Evolutionary conservation across 2,113 vertebrate species (phyloP).

Genomic region (Oplegnathus fasciatus): DNA sequence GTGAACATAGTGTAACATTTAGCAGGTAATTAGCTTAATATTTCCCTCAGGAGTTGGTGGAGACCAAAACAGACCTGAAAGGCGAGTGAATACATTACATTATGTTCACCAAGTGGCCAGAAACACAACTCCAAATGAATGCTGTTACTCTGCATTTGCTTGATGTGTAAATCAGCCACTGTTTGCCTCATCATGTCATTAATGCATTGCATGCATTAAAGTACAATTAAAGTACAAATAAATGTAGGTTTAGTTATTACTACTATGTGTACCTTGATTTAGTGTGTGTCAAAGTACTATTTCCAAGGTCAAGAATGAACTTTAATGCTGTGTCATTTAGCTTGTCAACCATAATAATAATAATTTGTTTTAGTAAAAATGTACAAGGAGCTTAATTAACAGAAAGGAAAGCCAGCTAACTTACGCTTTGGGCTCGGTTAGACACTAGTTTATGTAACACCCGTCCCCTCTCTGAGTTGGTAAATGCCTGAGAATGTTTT

Average conservation of each 20-base stretch:
- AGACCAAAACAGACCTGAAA: neutral
- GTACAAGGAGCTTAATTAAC: neutral
- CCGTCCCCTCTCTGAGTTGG: conserved; percentile 28
- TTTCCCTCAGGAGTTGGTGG: neutral
- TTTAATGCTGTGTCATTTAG: neutral
- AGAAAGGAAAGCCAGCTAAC: conserved; percentile 2
- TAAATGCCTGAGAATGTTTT: conserved; percentile 63
- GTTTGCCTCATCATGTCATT: too few relatives aligned
- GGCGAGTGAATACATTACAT: neutral
- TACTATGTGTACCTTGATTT: neutral
- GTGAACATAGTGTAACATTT: neutral
- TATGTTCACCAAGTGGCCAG: too few relatives aligned
- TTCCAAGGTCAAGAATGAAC: neutral
- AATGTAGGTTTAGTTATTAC: too few relatives aligned
- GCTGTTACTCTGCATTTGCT: neutral
- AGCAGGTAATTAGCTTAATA: neutral
- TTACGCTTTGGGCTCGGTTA: conserved; percentile 5
- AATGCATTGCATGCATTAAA: too few relatives aligned
- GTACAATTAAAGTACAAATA: too few relatives aligned
- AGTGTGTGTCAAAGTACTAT: too few relatives aligned
- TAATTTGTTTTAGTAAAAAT: neutral
- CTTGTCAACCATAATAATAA: neutral
- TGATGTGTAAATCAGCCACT: neutral
- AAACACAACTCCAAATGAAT: neutral
- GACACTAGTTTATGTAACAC: conserved; percentile 33